These are phyloP conservation scores for Rhabdornis inornatus DNA, from an alignment of 2,113 vertebrate species.

Conservation along the genomic window DNA sequence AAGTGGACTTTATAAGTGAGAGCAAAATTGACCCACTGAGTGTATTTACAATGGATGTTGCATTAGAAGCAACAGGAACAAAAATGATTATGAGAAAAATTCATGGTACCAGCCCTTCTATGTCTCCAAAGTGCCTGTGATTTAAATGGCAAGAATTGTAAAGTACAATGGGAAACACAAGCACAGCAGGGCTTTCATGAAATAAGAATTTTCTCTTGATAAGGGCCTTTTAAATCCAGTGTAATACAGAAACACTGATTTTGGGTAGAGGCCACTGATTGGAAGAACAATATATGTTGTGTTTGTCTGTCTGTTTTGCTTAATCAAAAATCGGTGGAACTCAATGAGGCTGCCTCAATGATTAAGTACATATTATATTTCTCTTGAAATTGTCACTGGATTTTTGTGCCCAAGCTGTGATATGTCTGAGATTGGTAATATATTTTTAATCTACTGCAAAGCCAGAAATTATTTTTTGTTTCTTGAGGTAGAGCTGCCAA, in stretches of 20 bases:
- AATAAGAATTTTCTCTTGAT: conserved; percentile 20
- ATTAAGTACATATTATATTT: conserved; percentile 4
- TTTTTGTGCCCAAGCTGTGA: neutral
- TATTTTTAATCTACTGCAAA: neutral
- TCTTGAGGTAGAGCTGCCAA: neutral
- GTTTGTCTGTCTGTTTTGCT: conserved; percentile 14
- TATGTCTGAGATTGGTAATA: neutral
- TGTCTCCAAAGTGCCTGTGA: neutral
- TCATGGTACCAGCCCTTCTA: neutral
- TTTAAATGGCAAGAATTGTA: neutral
- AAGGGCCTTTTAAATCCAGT: neutral
- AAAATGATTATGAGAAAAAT: neutral
- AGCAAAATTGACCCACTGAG: neutral
- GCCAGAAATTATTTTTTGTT: neutral
- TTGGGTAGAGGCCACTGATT: neutral
- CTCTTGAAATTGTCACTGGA: neutral
- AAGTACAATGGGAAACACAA: neutral
- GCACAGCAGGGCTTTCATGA: neutral
- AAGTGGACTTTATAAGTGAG: neutral
- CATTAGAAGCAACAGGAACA: neutral
- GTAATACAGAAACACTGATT: conserved; percentile 10
- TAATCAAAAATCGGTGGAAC: conserved; percentile 34
- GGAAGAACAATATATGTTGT: conserved; percentile 11
- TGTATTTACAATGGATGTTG: neutral
- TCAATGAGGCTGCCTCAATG: neutral